Evolutionary conservation across 2,888 invertebrate species (phyloP), one percentile per base, ranked within the genome.

Genomic region (Romanomermis culicivorax): DNA sequence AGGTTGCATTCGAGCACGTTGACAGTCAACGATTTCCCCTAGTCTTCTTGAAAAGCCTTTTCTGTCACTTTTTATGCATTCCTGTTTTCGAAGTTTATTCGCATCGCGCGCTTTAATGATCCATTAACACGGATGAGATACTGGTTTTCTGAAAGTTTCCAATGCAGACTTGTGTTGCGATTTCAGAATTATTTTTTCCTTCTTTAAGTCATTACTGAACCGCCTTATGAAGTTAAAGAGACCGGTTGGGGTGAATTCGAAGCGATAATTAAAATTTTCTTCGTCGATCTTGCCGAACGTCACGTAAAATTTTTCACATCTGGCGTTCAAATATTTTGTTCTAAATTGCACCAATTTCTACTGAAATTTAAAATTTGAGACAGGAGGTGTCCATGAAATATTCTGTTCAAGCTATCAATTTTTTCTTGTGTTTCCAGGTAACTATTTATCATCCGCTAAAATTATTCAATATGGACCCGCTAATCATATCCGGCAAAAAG

Each of bases 181-280:
- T 56, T 29, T 45, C 7, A n/a, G 47, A 7, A 45, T 20, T 23
- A 7, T 20, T 23, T 45, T 11, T 7, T 45, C 50, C 30, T 55
- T 30, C 55, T 60, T 66, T 56, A 61, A 71, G 85, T 91, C 60
- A 78, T 93, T 0, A 83, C 85, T 0, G 86, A 88, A 68, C 89
- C 91, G 0, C 97, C 95, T 0, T 97, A 88, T 68, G 93, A 95
- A 74, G 79, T 97, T 3, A 86, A 85, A 0, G 95, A 97, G 72
- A 95, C 95, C 0, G 95, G 95, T 1, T 97, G 97, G 95, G 97
- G 97, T 61, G 97, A 97, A 74, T 97, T 97, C 70, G 95, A 97
- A 73, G 85, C 95, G 60, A 84, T 87, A 36, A 91, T 99, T 54
- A 93, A 93, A 70, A 85, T 97, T 58, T 88, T 87, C 70, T 97